Conservation (phyloP, 1,140 invertebrate species). For the Neocloeon triangulifer region DNA sequence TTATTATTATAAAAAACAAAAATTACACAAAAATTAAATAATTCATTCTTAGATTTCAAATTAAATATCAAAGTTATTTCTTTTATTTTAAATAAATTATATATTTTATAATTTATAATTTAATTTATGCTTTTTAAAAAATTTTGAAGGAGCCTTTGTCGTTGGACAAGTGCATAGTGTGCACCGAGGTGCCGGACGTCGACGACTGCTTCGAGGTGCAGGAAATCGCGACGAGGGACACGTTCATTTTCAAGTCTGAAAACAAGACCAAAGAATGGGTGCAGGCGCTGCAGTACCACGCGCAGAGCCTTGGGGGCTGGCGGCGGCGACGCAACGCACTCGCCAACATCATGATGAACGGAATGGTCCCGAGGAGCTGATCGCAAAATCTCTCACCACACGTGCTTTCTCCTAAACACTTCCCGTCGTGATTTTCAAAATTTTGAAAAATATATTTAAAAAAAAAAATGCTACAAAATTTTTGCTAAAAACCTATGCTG, state of each 20-base stretch:
- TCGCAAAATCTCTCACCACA: no score
- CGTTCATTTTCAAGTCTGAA: constrained; percentile 78
- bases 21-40: no score
- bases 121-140: constrained; percentile 5
- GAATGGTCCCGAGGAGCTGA: no score
- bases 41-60: no score
- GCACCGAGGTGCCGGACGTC: constrained; percentile 60
- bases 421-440: no score
- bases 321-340: constrained; percentile 70
- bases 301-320: constrained; percentile 77
- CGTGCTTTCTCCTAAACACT: no score
- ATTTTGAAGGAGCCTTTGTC: constrained; percentile 59
- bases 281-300: constrained; percentile 67
- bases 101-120: no score
- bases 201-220: constrained; percentile 91
- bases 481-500: no score
- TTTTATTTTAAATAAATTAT: constrained; percentile 3
- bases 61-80: constrained; percentile 9
- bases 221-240: constrained; percentile 78
- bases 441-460: no score
- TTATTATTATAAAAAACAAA: no score
- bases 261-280: constrained; percentile 39
- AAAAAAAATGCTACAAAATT: no score
- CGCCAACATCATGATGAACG: constrained; percentile 90
- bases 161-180: constrained; percentile 73